phyloP scores from a whole-genome alignment of 2,797 vertebrate species.

The Merluccius polli region DNA sequence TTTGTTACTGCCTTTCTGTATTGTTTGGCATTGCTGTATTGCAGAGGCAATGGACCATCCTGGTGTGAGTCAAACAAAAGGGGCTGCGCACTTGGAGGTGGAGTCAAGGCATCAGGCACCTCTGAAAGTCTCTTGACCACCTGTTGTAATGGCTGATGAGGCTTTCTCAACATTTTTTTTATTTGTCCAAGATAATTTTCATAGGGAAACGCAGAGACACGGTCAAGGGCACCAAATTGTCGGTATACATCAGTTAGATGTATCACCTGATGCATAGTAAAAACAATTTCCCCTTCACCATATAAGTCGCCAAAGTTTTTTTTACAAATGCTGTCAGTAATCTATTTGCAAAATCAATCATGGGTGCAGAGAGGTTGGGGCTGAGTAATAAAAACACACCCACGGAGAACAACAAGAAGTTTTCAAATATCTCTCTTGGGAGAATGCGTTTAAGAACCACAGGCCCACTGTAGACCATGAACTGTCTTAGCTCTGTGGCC shows the following conservation, averaged over 20 bases:
- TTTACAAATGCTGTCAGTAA: neutral
- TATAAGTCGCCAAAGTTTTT: neutral
- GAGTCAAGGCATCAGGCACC: neutral
- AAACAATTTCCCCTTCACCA: slow-evolving; percentile 1
- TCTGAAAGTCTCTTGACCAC: neutral
- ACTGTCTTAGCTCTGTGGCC: neutral
- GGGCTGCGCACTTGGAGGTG: neutral
- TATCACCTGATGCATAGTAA: slow-evolving; percentile 1
- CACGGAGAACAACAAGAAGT: neutral
- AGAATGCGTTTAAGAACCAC: neutral
- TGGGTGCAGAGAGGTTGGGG: slow-evolving; percentile 1
- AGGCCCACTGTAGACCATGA: neutral
- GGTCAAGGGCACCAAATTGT: neutral
- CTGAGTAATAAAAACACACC: neutral
- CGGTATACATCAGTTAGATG: slow-evolving; percentile 1
- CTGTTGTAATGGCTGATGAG: neutral
- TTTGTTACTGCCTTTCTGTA: neutral
- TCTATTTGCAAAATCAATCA: slow-evolving; percentile 2
- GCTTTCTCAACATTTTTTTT: neutral
- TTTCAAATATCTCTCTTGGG: neutral
- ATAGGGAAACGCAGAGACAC: neutral
- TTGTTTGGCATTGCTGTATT: neutral
- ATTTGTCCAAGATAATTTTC: neutral
- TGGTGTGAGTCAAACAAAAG: neutral
- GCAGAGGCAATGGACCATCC: too few species aligned